Evolutionary conservation across 2,113 vertebrate genomes (phyloP).

Genomic region (Sylvietta virens): DNA sequence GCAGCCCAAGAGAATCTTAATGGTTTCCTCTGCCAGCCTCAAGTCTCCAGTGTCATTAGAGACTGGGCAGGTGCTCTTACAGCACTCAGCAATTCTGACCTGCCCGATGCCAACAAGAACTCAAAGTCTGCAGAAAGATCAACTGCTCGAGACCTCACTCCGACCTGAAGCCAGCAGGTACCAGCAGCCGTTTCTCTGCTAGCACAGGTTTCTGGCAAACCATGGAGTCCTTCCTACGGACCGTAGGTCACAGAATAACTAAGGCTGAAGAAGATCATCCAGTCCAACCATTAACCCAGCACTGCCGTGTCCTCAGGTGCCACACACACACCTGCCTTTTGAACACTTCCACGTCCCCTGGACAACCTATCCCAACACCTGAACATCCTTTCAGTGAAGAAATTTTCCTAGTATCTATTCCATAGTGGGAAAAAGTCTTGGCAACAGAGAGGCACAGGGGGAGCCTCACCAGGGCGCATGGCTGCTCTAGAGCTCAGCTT

Average conservation of each 20-base stretch:
- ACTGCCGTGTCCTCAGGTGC: background rate
- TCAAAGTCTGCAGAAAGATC: background rate
- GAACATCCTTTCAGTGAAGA: background rate
- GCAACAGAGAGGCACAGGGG: fast-evolving
- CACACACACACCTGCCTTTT: background rate
- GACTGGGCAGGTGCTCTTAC: background rate
- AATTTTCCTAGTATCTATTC: no score
- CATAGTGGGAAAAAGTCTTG: no score
- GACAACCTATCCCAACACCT: background rate
- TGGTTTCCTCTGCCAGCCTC: background rate
- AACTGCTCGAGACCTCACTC: background rate
- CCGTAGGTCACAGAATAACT: background rate
- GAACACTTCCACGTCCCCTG: background rate
- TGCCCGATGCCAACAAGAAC: background rate
- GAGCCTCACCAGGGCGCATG: fast-evolving
- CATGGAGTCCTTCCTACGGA: background rate
- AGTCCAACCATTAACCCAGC: background rate
- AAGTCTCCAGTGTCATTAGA: background rate
- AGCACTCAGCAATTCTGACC: fast-evolving
- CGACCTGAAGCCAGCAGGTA: background rate
- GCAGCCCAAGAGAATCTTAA: background rate
- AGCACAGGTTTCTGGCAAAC: background rate
- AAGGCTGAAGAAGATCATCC: background rate
- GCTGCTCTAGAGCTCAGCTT: background rate
- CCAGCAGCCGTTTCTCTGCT: background rate